Percentiles rank a stretch among this genome's conserved stretches.
Evolutionary conservation across 2,113 vertebrate species (phyloP).

Genomic region (Notothenia coriiceps): DNA sequence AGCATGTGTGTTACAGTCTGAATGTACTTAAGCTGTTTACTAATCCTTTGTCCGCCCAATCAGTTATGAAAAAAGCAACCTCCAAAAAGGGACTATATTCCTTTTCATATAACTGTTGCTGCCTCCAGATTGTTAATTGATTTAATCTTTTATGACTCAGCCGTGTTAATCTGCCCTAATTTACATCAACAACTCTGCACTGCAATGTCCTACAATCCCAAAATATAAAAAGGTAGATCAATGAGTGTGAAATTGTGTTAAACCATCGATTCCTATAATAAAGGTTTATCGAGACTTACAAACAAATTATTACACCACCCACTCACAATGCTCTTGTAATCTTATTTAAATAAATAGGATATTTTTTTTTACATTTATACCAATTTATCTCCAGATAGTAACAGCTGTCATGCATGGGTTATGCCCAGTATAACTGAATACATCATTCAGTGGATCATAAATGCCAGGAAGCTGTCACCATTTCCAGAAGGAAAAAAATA

Average conservation of each 20-base stretch:
- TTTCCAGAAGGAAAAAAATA: constrained; percentile 14
- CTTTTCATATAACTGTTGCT: constrained; percentile 48
- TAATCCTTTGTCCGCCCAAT: neutral
- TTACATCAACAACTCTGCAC: constrained; percentile 41
- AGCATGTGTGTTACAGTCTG: neutral
- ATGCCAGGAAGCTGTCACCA: neutral
- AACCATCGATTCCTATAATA: constrained; percentile 23
- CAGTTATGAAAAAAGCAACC: constrained; percentile 2
- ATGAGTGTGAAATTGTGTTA: neutral
- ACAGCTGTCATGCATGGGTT: neutral
- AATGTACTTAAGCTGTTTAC: neutral
- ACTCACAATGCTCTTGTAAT: constrained; percentile 9
- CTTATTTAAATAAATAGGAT: neutral
- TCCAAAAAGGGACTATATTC: neutral
- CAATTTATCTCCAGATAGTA: neutral
- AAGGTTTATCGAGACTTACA: constrained; percentile 8
- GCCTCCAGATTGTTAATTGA: constrained; percentile 31
- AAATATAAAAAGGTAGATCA: constrained; percentile 31
- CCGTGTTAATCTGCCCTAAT: constrained; percentile 17
- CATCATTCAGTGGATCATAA: neutral
- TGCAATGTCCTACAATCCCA: neutral
- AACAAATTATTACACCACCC: constrained; percentile 35
- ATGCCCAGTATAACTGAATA: neutral
- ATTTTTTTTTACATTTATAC: neutral
- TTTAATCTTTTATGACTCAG: constrained; percentile 44